phyloP scores from a whole-genome alignment of 2,888 invertebrate genomes.

The Aethes cnicana region DNA sequence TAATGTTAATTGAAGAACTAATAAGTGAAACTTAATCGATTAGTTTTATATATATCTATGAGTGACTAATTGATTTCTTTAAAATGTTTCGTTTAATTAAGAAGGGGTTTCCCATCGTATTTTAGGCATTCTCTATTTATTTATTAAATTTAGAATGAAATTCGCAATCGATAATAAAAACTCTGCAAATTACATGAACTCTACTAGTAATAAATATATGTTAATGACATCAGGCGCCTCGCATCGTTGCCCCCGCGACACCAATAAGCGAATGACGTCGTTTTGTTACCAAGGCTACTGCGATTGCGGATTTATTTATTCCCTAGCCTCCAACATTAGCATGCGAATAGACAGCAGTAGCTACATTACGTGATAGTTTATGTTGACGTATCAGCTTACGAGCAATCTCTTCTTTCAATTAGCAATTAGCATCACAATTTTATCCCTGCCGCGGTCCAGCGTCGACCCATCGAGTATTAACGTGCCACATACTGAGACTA shows the following conservation, averaged over 20 bases:
- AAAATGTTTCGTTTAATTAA: too few species aligned
- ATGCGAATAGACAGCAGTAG: constrained; percentile 12
- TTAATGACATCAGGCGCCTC: constrained; percentile 56
- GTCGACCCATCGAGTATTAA: constrained; percentile 47
- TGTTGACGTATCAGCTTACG: constrained; percentile 1
- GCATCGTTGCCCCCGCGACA: constrained; percentile 50
- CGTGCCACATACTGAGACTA: constrained; percentile 47
- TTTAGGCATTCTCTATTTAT: too few species aligned
- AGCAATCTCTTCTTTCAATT: constrained; percentile 4
- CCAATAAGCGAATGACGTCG: constrained; percentile 45
- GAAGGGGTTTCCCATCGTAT: too few species aligned
- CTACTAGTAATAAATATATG: constrained; percentile 26
- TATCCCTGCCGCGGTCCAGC: constrained; percentile 48
- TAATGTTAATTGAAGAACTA: too few species aligned
- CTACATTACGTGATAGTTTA: constrained; percentile 12
- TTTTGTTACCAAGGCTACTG: constrained; percentile 40
- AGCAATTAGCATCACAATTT: constrained; percentile 49
- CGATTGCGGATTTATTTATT: constrained; percentile 26
- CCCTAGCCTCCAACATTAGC: constrained; percentile 10
- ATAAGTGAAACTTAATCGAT: too few species aligned
- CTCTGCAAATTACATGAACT: not conserved
- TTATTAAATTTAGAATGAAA: too few species aligned
- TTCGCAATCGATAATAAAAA: constrained; percentile 1
- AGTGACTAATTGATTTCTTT: too few species aligned
- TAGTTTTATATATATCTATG: too few species aligned